A percentile compares a stretch with the other conserved stretches of the same genome.
phyloP scores from a whole-genome alignment of 2,113 vertebrate genomes.

The Nipponia nippon region DNA sequence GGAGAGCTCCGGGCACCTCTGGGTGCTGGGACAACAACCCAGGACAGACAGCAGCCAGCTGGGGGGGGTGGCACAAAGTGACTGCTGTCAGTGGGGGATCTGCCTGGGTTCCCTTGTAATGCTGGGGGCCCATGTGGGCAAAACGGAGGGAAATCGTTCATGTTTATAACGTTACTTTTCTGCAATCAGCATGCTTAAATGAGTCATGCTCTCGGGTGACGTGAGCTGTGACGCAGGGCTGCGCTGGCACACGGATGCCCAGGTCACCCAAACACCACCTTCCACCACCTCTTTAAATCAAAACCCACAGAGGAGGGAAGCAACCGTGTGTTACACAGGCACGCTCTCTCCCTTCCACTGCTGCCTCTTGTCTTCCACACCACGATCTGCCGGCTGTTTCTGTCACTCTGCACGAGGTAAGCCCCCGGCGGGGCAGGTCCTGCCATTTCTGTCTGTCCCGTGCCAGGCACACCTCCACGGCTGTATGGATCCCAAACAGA shows the following conservation, averaged over 20 bases:
- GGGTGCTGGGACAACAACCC: neutral
- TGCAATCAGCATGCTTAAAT: neutral
- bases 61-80: neutral
- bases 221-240: neutral
- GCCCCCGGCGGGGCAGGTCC: neutral
- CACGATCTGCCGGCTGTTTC: neutral
- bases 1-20: too few relatives aligned
- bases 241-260: neutral
- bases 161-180: neutral
- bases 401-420: neutral
- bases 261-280: neutral
- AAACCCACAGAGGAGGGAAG: neutral
- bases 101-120: neutral
- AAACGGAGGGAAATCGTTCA: neutral
- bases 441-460: neutral
- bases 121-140: accelerated
- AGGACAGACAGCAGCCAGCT: neutral
- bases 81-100: neutral
- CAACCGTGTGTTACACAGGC: accelerated
- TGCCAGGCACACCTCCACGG: neutral
- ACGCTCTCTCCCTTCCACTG: neutral
- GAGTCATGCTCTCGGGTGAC: neutral
- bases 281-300: neutral
- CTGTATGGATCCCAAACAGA: neutral
- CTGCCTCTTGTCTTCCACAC: neutral